Conservation (phyloP, 2,797 vertebrate genomes). For the Notolepis coatsorum region DNA sequence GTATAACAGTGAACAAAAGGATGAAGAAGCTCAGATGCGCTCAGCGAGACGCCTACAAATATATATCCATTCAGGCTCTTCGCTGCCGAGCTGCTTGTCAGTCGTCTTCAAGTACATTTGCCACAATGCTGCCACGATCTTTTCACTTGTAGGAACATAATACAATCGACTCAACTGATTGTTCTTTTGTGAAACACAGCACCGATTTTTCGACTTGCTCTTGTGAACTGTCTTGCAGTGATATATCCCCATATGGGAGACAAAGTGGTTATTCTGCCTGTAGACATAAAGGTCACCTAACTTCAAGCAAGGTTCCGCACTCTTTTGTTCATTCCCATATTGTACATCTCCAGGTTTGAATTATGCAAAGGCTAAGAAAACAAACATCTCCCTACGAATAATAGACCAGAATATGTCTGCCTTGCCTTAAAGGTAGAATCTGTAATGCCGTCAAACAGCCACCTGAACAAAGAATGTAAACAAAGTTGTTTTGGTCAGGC, state of each 20-base stretch:
- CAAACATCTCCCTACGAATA: neutral
- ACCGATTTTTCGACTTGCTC: conserved; percentile 5
- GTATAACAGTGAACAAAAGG: conserved; percentile 50
- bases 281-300: conserved; percentile 1
- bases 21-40: conserved; percentile 29
- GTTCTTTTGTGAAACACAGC: conserved; percentile 21
- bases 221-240: neutral
- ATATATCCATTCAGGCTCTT: conserved; percentile 49
- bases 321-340: neutral
- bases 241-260: conserved; percentile 6
- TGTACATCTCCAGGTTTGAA: conserved; percentile 6
- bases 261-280: conserved; percentile 3
- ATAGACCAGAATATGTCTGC: neutral
- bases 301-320: neutral
- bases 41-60: conserved; percentile 25
- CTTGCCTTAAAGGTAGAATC: no score
- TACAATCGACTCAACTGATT: conserved; percentile 20
- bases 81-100: conserved; percentile 40
- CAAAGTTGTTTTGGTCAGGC: no score
- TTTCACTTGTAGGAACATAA: conserved; percentile 12
- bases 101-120: conserved; percentile 38
- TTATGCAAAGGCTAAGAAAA: conserved; percentile 18
- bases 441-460: no score
- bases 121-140: conserved; percentile 28
- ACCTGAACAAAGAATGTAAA: no score